Conservation (phyloP, 1,140 invertebrate genomes). For the Atta texana region DNA sequence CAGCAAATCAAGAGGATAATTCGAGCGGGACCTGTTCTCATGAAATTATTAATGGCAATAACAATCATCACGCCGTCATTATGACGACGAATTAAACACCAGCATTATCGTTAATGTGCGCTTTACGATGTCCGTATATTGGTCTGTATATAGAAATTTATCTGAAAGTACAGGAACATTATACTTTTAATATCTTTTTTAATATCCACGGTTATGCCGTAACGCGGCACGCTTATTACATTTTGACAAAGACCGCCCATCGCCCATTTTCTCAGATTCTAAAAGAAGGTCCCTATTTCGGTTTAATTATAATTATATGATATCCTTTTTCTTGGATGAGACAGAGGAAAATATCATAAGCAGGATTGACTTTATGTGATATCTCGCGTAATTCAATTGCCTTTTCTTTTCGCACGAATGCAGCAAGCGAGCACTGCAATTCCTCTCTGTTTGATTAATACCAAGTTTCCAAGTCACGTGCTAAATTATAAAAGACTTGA, state of each 20-base stretch:
- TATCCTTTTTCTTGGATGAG: not conserved
- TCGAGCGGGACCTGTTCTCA: not conserved
- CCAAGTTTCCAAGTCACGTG: not conserved
- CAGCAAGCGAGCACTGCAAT: not conserved
- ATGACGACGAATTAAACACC: constrained; percentile 24
- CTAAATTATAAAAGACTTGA: not conserved
- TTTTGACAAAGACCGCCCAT: constrained; percentile 27
- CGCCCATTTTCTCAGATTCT: too few relatives aligned
- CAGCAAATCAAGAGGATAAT: constrained; percentile 8
- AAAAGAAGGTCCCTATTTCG: not conserved
- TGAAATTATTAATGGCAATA: constrained; percentile 51
- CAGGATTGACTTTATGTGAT: not conserved
- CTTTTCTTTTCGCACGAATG: not conserved
- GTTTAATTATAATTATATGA: constrained; percentile 24
- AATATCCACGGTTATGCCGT: not conserved
- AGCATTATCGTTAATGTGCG: constrained; percentile 3
- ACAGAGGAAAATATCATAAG: not conserved
- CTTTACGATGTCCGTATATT: not conserved
- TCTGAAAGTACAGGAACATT: not conserved
- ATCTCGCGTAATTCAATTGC: not conserved
- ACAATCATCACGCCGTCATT: constrained; percentile 52
- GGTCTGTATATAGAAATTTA: constrained; percentile 16
- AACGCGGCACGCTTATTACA: constrained; percentile 7
- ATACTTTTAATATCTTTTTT: constrained; percentile 39
- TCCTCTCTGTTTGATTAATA: not conserved